Evolutionary conservation across 2,888 invertebrate genomes (phyloP).

Genomic region (Acrobeloides nanus): DNA sequence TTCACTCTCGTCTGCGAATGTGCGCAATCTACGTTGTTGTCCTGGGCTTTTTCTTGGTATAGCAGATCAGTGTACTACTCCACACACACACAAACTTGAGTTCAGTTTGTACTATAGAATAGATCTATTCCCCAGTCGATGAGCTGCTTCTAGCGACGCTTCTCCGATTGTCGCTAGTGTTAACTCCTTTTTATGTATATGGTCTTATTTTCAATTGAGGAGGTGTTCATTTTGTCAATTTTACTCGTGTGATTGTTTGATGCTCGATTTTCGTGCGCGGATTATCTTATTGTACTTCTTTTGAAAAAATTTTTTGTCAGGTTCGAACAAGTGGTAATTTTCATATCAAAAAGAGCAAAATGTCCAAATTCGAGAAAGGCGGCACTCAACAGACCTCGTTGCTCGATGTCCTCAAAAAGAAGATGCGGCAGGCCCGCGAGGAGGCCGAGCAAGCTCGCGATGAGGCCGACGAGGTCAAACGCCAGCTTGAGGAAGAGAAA

Average conservation of each 20-base stretch:
- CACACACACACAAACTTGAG: too few species aligned
- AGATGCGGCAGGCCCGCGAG: constrained; percentile 97
- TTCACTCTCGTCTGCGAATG: too few species aligned
- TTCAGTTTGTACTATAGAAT: too few species aligned
- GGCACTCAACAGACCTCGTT: constrained; percentile 60
- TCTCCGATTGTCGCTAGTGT: too few species aligned
- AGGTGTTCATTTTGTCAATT: too few species aligned
- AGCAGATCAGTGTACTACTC: too few species aligned
- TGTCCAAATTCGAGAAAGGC: constrained; percentile 53
- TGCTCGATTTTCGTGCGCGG: constrained; percentile 5
- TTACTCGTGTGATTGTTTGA: constrained; percentile 8
- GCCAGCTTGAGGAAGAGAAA: constrained; percentile 86
- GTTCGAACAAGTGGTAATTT: neutral
- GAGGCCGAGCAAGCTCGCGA: constrained; percentile 98
- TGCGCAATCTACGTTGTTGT: too few species aligned
- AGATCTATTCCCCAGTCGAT: too few species aligned
- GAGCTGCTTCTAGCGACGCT: too few species aligned
- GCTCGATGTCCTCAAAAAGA: constrained; percentile 94
- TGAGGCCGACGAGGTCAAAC: constrained; percentile 89
- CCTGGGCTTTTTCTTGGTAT: too few species aligned
- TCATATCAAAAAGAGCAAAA: constrained; percentile 26
- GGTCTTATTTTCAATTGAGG: too few species aligned
- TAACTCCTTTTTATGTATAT: too few species aligned
- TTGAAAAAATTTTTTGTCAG: neutral
- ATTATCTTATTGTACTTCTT: neutral